Conservation (phyloP, 2,797 vertebrate species). For the Philypnodon macrostomus region DNA sequence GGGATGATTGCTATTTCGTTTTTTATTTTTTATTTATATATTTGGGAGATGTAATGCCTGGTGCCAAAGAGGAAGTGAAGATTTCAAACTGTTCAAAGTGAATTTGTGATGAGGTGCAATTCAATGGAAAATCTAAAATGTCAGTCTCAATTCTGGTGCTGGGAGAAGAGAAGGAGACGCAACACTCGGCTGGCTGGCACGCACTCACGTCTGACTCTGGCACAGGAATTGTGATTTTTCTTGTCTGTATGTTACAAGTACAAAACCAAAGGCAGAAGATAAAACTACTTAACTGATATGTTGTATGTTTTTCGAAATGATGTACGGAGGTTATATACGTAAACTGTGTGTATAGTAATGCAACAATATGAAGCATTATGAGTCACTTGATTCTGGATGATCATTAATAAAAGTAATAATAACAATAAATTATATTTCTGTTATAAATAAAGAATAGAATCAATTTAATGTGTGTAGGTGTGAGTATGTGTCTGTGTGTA, state of each 20-base stretch:
- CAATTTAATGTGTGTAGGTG: too few relatives aligned
- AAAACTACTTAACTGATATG: conserved; percentile 8
- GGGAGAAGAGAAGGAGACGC: conserved; percentile 33
- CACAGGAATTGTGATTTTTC: conserved; percentile 20
- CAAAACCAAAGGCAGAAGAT: conserved; percentile 2
- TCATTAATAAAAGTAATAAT: too few relatives aligned
- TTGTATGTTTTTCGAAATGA: too few relatives aligned
- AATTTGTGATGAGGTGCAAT: conserved; percentile 69
- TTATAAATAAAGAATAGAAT: too few relatives aligned
- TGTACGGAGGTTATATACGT: too few relatives aligned
- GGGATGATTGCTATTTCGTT: conserved; percentile 48
- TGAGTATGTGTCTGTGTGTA: too few relatives aligned
- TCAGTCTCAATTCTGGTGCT: conserved; percentile 53
- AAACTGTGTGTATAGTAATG: too few relatives aligned
- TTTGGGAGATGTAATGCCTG: conserved; percentile 37
- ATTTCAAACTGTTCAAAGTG: conserved; percentile 73
- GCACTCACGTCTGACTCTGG: not conserved
- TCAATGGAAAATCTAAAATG: conserved; percentile 68
- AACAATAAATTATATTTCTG: too few relatives aligned
- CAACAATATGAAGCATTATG: too few relatives aligned
- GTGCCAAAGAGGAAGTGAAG: conserved; percentile 61
- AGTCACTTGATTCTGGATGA: too few relatives aligned
- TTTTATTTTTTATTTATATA: conserved; percentile 47
- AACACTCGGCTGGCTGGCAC: conserved; percentile 35
- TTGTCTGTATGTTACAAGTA: conserved; percentile 13